Conservation (phyloP, 1,140 invertebrate species). For the Lasioglossum baleicum region DNA sequence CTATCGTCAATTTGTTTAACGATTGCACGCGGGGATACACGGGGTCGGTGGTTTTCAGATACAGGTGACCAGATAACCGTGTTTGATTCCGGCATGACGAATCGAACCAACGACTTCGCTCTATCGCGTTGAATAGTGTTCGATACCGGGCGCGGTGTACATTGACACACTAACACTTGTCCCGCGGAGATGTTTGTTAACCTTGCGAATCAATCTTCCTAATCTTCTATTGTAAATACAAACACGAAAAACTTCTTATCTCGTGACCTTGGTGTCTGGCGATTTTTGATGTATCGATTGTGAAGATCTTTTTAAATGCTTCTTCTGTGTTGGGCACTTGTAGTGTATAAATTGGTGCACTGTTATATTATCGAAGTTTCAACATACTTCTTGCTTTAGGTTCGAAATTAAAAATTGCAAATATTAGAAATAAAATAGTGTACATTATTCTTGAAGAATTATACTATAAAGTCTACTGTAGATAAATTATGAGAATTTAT, state of each 20-base stretch:
- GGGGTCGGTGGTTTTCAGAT: not conserved
- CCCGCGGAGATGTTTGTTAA: not conserved
- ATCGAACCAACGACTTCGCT: not conserved
- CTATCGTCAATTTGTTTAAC: conserved; percentile 5
- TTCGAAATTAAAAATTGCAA: too few relatives aligned
- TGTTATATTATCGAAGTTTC: too few relatives aligned
- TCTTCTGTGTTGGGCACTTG: too few relatives aligned
- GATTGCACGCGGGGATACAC: not conserved
- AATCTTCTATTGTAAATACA: not conserved
- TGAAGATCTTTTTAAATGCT: too few relatives aligned
- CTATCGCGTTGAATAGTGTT: not conserved
- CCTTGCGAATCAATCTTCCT: not conserved
- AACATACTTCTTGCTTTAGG: too few relatives aligned
- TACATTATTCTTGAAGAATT: too few relatives aligned
- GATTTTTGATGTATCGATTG: not conserved
- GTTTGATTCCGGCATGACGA: conserved; percentile 2
- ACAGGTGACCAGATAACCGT: not conserved
- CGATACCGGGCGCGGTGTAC: not conserved
- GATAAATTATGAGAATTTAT: too few relatives aligned
- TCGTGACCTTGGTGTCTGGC: not conserved
- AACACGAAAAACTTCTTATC: not conserved
- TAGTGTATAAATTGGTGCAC: too few relatives aligned
- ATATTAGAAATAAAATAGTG: too few relatives aligned
- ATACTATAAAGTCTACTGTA: too few relatives aligned
- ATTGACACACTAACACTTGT: not conserved